phyloP scores from a whole-genome alignment of 2,797 vertebrate species.

The Sebastolobus alascanus region DNA sequence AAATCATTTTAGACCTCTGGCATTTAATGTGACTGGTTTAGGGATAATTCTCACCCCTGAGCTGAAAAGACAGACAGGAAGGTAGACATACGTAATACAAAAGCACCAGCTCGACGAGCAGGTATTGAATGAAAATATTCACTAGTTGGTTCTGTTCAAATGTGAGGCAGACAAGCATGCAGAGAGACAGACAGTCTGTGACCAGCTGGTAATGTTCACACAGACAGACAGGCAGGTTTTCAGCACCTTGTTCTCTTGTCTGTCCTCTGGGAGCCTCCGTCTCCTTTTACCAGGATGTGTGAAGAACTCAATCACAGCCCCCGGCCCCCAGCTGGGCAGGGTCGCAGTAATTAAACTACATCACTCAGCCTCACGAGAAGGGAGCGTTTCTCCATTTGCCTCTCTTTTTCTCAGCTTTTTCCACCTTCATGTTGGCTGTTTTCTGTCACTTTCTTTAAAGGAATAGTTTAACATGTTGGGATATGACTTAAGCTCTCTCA shows the following conservation, averaged over 20 bases:
- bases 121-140: slow-evolving; percentile 22
- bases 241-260: slow-evolving; percentile 56
- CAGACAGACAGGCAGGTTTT: slow-evolving; percentile 61
- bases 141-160: background rate
- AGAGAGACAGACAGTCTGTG: slow-evolving; percentile 30
- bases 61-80: background rate
- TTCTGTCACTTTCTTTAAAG: background rate
- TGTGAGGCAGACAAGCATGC: slow-evolving; percentile 8
- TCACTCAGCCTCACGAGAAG: slow-evolving; percentile 51
- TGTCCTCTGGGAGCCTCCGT: slow-evolving; percentile 64
- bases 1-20: background rate
- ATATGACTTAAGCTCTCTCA: too few species aligned
- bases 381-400: slow-evolving; percentile 16
- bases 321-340: slow-evolving; percentile 64
- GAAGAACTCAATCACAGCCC: slow-evolving; percentile 79
- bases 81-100: background rate
- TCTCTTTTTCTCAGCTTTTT: slow-evolving; percentile 2
- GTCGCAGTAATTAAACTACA: slow-evolving; percentile 77
- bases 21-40: background rate
- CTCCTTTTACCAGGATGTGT: slow-evolving; percentile 70
- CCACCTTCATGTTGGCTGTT: background rate
- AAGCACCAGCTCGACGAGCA: background rate
- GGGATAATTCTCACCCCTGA: background rate
- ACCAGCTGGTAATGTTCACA: slow-evolving; percentile 56
- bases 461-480: background rate